These are phyloP conservation scores for Anastatus disparis DNA, from an alignment of 1,140 invertebrate genomes.

Conservation along the genomic window DNA sequence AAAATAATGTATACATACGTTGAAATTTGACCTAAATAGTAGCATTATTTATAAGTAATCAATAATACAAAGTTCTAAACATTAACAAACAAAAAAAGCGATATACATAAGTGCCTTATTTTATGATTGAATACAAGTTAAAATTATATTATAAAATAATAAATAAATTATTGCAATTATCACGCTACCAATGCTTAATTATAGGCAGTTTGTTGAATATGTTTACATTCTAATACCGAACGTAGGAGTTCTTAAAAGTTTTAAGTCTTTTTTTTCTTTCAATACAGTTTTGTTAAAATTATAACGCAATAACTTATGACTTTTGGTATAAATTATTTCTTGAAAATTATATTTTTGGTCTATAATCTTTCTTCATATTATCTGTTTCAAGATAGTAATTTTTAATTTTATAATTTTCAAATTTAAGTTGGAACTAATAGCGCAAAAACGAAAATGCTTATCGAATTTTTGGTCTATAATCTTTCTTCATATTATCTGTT, in stretches of 20 bases:
- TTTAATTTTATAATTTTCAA: not conserved
- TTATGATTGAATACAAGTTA: too few relatives aligned
- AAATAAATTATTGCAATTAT: conserved; percentile 20
- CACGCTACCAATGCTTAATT: not conserved
- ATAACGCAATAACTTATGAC: too few relatives aligned
- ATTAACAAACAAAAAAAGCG: conserved; percentile 29
- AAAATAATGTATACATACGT: conserved; percentile 13
- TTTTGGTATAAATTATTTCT: too few relatives aligned
- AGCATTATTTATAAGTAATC: conserved; percentile 27
- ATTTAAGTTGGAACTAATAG: not conserved
- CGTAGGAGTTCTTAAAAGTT: not conserved
- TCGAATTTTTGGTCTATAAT: too few relatives aligned
- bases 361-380: too few relatives aligned
- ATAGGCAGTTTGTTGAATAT: conserved; percentile 8
- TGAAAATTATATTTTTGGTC: too few relatives aligned
- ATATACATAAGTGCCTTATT: too few relatives aligned
- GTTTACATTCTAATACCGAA: conserved; percentile 8
- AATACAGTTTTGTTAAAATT: not conserved
- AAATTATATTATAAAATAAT: not conserved
- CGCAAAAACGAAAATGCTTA: not conserved
- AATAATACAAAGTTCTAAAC: conserved; percentile 26
- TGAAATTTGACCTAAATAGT: conserved; percentile 16
- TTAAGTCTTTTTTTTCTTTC: not conserved
- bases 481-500: too few relatives aligned
- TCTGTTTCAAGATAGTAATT: too few relatives aligned